These are phyloP conservation scores for Piaya cayana DNA, from an alignment of 2,113 vertebrate species.

Conservation along the genomic window DNA sequence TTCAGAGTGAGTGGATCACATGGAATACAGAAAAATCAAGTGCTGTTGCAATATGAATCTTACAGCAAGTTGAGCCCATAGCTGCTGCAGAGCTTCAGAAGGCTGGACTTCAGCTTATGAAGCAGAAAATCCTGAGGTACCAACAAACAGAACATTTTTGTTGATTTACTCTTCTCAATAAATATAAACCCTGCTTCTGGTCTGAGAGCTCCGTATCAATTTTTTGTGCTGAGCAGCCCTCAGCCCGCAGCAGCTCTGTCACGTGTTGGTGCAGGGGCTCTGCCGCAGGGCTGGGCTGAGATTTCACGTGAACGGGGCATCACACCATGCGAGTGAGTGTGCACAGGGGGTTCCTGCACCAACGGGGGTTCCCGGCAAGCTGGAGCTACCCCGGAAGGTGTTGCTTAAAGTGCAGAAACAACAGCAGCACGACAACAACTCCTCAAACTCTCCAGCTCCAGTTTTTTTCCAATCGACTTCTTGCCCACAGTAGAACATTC, in stretches of 20 bases:
- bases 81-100: background rate
- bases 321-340: background rate
- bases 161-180: background rate
- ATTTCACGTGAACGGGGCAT: background rate
- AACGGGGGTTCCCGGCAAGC: background rate
- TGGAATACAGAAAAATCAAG: accelerated
- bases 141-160: background rate
- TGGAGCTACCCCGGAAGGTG: background rate
- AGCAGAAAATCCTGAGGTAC: background rate
- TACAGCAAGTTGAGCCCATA: accelerated
- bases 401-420: background rate
- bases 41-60: background rate
- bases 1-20: background rate
- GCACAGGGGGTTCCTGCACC: background rate
- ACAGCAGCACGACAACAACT: background rate
- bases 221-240: background rate
- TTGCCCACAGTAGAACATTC: background rate
- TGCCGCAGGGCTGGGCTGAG: background rate
- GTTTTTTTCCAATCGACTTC: background rate
- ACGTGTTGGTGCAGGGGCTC: background rate
- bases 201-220: background rate
- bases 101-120: background rate
- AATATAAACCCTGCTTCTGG: background rate
- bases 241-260: background rate
- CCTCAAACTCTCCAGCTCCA: background rate